phyloP scores from a whole-genome alignment of 2,888 invertebrate species.

The Ryuthela nishihirai region DNA sequence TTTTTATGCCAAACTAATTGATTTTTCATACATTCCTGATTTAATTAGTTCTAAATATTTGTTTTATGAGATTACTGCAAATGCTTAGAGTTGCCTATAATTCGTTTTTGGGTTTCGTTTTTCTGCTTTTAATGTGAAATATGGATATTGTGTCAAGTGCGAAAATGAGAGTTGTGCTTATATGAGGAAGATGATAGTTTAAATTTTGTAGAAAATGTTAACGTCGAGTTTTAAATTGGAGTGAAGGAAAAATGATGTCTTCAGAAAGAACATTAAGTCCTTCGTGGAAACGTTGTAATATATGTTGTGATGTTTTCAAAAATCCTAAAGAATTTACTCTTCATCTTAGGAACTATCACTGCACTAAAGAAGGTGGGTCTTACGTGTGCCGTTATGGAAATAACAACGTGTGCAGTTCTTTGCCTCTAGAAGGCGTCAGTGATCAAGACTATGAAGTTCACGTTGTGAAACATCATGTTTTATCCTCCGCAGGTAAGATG shows the following conservation, averaged over 20 bases:
- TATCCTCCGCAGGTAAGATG: slow-evolving; percentile 29
- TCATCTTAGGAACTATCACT: slow-evolving; percentile 74
- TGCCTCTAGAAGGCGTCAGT: slow-evolving; percentile 84
- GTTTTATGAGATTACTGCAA: no score
- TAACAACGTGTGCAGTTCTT: slow-evolving; percentile 77
- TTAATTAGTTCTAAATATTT: no score
- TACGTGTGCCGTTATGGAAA: slow-evolving; percentile 82
- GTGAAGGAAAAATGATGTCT: slow-evolving; percentile 26
- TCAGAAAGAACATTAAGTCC: slow-evolving; percentile 12
- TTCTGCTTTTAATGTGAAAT: no score
- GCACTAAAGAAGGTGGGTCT: slow-evolving; percentile 78
- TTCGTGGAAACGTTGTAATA: slow-evolving; percentile 34
- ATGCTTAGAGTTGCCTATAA: no score
- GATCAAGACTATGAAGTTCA: slow-evolving; percentile 85
- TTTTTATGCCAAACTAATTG: no score
- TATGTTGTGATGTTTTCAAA: slow-evolving; percentile 32
- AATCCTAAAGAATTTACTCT: slow-evolving; percentile 55
- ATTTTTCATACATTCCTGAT: no score
- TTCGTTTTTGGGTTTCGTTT: no score
- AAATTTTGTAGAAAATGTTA: no score
- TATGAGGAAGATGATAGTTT: no score
- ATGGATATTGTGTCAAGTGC: no score
- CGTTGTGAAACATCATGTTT: slow-evolving; percentile 62
- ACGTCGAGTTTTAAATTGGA: no score
- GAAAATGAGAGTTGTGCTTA: no score